Conservation (phyloP, 92 coral and sea anemone genomes). For the Nematostella vectensis region DNA sequence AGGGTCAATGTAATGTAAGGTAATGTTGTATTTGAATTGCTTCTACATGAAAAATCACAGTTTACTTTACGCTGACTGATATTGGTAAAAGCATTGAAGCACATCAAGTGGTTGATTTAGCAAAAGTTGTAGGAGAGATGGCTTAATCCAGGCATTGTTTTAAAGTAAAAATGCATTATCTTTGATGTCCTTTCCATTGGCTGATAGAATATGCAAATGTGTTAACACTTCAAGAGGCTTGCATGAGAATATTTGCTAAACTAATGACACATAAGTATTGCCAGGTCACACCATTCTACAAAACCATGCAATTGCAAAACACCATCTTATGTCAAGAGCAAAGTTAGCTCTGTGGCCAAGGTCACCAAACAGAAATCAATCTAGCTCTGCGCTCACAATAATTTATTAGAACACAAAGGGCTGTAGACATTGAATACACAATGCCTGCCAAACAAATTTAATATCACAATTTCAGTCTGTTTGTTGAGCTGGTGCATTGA, state of each 20-base stretch:
- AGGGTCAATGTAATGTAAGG: too few species aligned
- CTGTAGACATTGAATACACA: background rate
- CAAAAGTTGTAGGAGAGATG: too few species aligned
- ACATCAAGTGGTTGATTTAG: background rate
- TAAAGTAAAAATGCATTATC: too few species aligned
- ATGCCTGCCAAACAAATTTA: background rate
- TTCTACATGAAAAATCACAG: too few species aligned
- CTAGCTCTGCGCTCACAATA: too few species aligned
- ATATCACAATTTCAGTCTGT: background rate
- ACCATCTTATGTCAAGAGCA: background rate
- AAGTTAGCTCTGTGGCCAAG: too few species aligned
- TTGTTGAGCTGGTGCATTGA: too few species aligned
- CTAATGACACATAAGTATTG: background rate
- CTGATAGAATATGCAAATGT: background rate
- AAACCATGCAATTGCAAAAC: background rate
- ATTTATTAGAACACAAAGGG: too few species aligned
- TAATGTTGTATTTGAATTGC: too few species aligned
- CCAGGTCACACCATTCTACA: conserved; percentile 3
- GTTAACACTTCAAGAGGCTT: background rate
- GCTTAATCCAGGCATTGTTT: too few species aligned
- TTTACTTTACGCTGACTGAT: background rate
- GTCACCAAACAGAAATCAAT: background rate
- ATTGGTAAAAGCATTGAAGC: background rate
- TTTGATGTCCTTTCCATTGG: too few species aligned
- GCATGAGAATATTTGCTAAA: background rate